Percentiles rank a stretch among this genome's conserved stretches.
Evolutionary conservation across 2,113 vertebrate species (phyloP).

Genomic region (Ursus arctos): DNA sequence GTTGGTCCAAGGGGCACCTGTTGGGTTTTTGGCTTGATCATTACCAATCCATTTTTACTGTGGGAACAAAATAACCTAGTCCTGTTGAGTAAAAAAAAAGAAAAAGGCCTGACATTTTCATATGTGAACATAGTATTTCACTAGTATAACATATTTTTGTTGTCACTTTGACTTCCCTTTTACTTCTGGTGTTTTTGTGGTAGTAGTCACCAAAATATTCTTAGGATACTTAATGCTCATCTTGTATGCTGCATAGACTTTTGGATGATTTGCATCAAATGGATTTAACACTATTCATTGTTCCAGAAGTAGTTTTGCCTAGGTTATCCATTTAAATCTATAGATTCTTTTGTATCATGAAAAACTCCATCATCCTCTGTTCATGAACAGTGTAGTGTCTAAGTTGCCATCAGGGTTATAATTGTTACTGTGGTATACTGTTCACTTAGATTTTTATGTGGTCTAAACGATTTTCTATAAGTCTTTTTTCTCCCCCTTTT

Average conservation of each 20-base stretch:
- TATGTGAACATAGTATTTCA: constrained; percentile 5
- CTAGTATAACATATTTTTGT: not conserved
- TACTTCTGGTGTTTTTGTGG: not conserved
- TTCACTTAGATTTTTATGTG: constrained; percentile 42
- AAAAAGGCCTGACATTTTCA: constrained; percentile 25
- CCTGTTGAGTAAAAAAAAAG: constrained; percentile 14
- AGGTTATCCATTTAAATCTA: constrained; percentile 23
- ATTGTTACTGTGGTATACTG: not conserved
- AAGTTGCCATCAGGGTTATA: not conserved
- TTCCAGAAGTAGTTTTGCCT: not conserved
- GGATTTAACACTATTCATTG: not conserved
- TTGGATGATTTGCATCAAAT: not conserved
- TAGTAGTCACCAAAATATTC: not conserved
- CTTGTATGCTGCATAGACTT: not conserved
- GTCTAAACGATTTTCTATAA: not conserved
- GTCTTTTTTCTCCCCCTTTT: not conserved
- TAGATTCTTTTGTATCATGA: constrained; percentile 10
- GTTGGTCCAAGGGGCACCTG: constrained; percentile 44
- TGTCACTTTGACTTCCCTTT: constrained; percentile 33
- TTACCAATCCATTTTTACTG: not conserved
- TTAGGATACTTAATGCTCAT: not conserved
- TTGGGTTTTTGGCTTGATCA: constrained; percentile 1
- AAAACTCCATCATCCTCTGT: constrained; percentile 2
- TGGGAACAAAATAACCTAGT: constrained; percentile 2
- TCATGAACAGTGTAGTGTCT: constrained; percentile 30